Evolutionary conservation across 2,113 vertebrate genomes (phyloP).

Genomic region (Apodemus speciosus): DNA sequence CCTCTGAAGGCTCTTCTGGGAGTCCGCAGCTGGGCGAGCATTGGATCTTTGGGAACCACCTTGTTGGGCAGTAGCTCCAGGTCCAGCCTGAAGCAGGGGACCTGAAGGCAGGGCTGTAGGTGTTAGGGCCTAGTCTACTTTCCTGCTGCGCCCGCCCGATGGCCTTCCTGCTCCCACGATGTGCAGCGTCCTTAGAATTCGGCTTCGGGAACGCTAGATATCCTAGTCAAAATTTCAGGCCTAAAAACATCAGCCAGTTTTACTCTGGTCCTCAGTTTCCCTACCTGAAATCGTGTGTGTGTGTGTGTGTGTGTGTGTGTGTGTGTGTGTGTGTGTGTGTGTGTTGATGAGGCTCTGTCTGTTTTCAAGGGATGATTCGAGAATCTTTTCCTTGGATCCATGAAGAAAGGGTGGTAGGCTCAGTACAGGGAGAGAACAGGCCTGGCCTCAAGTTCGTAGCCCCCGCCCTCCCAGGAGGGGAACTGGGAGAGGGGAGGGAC

Average conservation of each 20-base stretch:
- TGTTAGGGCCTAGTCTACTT: neutral
- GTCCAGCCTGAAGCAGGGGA: neutral
- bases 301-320: neutral
- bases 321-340: neutral
- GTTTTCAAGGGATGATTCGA: neutral
- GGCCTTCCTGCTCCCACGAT: neutral
- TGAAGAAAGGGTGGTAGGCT: neutral
- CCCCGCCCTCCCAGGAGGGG: neutral
- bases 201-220: neutral
- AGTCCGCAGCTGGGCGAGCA: neutral
- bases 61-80: neutral
- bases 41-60: neutral
- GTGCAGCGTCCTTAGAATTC: neutral
- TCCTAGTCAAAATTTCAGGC: neutral
- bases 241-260: neutral
- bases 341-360: neutral
- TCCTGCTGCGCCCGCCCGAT: neutral
- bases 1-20: neutral
- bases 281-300: neutral
- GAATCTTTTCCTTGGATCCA: neutral
- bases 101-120: neutral
- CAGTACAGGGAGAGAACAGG: neutral
- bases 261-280: conserved; percentile 44
- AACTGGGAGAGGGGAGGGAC: neutral
- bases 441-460: neutral